Evolutionary conservation across 2,113 vertebrate species (phyloP), one percentile per base, ranked within the genome.

Genomic region (Mesoclemmys tuberculata): DNA sequence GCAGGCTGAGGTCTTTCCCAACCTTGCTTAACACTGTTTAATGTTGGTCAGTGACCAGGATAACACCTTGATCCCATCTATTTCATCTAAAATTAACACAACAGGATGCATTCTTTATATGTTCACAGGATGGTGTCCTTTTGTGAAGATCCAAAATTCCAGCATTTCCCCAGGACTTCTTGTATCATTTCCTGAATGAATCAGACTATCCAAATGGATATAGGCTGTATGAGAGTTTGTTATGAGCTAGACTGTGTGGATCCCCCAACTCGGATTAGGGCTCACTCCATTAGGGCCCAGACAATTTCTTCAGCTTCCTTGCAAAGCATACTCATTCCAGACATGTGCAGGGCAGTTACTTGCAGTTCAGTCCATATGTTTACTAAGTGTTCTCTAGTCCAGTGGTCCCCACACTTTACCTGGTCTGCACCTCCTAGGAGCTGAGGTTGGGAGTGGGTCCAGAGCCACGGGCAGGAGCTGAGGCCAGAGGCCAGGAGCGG

Each of bases 271-370:
- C 38, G 16, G 56, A 74, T 64, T 64, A 64, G 61, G 61, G 10
- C n/a, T 41, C 68, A 83, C 54, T 64, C 56, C 64, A 48, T 5
- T 24, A 74, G 68, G 68, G 38, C 68, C 38, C 38, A 41, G 16
- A n/a, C 22, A 88, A 80, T 16, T 95, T 84, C 80, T 49, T 80
- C 22, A 88, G 82, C 14, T 95, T 85, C 77, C 48, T 79, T 55
- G 68, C 22, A 74, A 78, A 90, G 56, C 52, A 80, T 2, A 6
- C 10, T 5, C 4, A 10, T 29, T 4, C 31, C 55, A 83, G 61
- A 71, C 0, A 0, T 27, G 38, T 74, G 38, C n/a, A 18, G 22
- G 8, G 7, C 12, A 16, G 35, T 31, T 56, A 58, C 27, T 29
- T 26, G 64, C 8, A 51, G 35, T 52, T 54, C 49, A 38, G 52